Percentiles rank a stretch among this genome's conserved stretches.
phyloP scores from a whole-genome alignment of 35 echinoderm and acorn worm genomes.

The Heliocidaris erythrogramma region DNA sequence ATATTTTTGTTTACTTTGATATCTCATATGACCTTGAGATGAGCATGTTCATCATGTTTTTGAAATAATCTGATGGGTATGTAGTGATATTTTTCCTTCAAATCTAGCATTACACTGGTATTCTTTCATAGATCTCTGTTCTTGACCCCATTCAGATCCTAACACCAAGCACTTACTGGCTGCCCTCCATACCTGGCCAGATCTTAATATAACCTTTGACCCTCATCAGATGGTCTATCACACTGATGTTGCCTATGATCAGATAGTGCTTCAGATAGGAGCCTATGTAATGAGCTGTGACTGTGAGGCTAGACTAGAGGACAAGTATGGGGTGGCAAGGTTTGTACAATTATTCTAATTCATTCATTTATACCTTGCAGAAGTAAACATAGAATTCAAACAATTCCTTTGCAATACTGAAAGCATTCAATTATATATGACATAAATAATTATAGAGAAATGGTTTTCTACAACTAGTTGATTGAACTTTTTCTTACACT shows the following conservation, averaged over 20 bases:
- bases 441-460: too few species aligned
- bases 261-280: constrained; percentile 74
- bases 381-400: too few species aligned
- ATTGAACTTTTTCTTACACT: too few species aligned
- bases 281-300: constrained; percentile 87
- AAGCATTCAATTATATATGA: too few species aligned
- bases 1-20: too few species aligned
- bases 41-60: too few species aligned
- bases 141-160: constrained; percentile 60
- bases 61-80: background rate
- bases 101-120: too few species aligned
- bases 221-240: constrained; percentile 79
- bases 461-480: too few species aligned
- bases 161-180: constrained; percentile 70
- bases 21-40: too few species aligned
- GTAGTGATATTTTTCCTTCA: background rate
- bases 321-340: constrained; percentile 84
- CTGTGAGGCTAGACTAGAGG: constrained; percentile 86
- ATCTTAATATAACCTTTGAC: constrained; percentile 82
- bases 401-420: too few species aligned
- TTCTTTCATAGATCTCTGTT: too few species aligned
- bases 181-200: constrained; percentile 74
- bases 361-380: too few species aligned
- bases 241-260: constrained; percentile 71
- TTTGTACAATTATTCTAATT: background rate